These are phyloP conservation scores for Alligator sinensis DNA, from an alignment of 2,113 vertebrate species.

Conservation along the genomic window DNA sequence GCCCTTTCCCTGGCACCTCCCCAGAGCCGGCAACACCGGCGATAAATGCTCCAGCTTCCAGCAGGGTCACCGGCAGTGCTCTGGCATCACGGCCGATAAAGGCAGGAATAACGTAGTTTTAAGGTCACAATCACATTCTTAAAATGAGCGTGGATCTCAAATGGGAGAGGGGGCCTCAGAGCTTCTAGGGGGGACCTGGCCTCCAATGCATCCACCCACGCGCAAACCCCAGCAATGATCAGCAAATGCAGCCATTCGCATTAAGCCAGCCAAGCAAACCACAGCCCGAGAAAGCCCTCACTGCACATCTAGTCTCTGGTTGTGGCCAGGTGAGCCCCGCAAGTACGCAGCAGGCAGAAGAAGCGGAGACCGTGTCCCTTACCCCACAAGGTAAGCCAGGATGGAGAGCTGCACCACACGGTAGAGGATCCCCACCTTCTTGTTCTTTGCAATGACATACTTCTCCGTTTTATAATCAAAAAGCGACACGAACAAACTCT, in stretches of 20 bases:
- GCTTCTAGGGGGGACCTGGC: neutral
- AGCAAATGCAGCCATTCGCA: neutral
- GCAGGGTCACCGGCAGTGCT: neutral
- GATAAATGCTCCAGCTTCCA: neutral
- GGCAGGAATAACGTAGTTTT: conserved; percentile 24
- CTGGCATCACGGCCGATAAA: conserved; percentile 16
- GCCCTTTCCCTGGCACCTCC: neutral
- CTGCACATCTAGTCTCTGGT: neutral
- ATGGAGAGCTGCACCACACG: conserved; percentile 90
- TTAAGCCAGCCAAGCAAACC: neutral
- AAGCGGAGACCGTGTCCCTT: neutral
- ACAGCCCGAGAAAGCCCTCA: neutral
- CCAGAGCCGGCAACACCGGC: neutral
- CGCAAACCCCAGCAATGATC: neutral
- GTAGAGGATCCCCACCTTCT: conserved; percentile 92
- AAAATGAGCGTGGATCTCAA: neutral
- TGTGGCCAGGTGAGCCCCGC: rapidly evolving
- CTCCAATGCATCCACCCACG: too few relatives aligned
- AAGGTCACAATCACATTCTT: neutral
- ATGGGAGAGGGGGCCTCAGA: neutral
- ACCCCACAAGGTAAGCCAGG: conserved; percentile 94
- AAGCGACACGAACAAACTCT: conserved; percentile 81
- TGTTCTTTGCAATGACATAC: conserved; percentile 94
- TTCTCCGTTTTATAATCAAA: conserved; percentile 97
- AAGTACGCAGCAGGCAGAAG: neutral